A percentile compares a stretch with the other conserved stretches of the same genome.
Conservation (phyloP, 2,113 vertebrate genomes). For the Chunga burmeisteri region DNA sequence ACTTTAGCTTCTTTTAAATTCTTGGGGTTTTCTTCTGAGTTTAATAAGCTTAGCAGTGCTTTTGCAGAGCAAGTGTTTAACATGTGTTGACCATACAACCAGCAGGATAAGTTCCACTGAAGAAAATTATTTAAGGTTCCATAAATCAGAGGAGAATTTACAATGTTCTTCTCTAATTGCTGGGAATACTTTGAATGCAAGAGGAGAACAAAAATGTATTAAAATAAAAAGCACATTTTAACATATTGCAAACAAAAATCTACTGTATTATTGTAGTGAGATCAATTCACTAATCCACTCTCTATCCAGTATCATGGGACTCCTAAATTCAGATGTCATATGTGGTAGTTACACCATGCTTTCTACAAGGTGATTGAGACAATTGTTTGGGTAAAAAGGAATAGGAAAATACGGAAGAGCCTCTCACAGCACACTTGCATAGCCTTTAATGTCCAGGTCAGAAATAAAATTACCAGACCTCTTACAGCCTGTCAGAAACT, state of each 20-base stretch:
- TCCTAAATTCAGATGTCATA: not conserved
- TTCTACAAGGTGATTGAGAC: not conserved
- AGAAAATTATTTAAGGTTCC: conserved; percentile 16
- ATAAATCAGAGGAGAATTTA: conserved; percentile 20
- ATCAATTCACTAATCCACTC: not conserved
- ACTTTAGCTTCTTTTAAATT: not conserved
- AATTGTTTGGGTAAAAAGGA: not conserved
- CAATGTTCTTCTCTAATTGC: not conserved
- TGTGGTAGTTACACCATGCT: not conserved
- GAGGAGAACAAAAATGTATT: not conserved
- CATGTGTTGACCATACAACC: conserved; percentile 38
- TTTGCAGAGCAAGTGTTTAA: conserved; percentile 37
- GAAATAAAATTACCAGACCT: not conserved
- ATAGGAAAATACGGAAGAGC: not conserved
- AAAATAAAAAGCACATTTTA: conserved; percentile 3
- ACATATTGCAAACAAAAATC: not conserved
- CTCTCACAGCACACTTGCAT: not conserved
- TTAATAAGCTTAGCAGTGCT: not conserved
- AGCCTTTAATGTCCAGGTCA: not conserved
- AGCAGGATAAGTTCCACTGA: not conserved
- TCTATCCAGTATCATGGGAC: not conserved
- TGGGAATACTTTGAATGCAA: not conserved
- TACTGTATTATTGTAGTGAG: not conserved
- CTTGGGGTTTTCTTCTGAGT: not conserved
- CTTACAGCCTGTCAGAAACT: not conserved